Percentiles rank a stretch among this genome's conserved stretches.
Evolutionary conservation across 2,113 vertebrate species (phyloP).

Genomic region (Pseudorectes ferrugineus): DNA sequence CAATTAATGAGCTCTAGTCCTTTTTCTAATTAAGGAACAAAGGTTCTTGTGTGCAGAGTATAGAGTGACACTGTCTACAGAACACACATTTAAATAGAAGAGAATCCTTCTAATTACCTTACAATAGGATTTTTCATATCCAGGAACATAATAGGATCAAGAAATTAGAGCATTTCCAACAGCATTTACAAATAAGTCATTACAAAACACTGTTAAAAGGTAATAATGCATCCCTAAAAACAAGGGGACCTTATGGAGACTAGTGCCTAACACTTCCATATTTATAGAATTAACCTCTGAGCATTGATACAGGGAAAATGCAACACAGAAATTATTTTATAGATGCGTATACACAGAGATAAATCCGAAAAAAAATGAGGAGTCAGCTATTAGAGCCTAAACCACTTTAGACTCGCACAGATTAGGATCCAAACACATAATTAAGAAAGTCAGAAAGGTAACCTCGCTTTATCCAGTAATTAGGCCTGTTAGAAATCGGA

Average conservation of each 20-base stretch:
- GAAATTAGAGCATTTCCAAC: constrained; percentile 56
- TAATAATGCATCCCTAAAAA: constrained; percentile 45
- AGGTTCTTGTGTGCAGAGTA: constrained; percentile 60
- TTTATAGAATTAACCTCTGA: constrained; percentile 56
- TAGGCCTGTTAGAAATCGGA: constrained; percentile 72
- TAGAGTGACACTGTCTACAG: constrained; percentile 63
- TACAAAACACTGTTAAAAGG: constrained; percentile 58
- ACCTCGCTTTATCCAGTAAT: constrained; percentile 70
- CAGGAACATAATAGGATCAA: constrained; percentile 62
- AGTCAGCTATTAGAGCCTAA: constrained; percentile 16
- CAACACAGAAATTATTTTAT: constrained; percentile 53
- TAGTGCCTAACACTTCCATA: neutral
- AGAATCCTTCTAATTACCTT: constrained; percentile 70
- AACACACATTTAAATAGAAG: constrained; percentile 54
- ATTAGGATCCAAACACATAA: constrained; percentile 72
- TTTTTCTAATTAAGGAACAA: constrained; percentile 75
- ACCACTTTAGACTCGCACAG: constrained; percentile 46
- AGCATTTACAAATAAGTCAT: constrained; percentile 69
- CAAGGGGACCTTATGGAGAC: constrained; percentile 3
- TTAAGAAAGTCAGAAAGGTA: constrained; percentile 73
- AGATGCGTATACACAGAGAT: neutral
- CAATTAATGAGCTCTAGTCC: constrained; percentile 71
- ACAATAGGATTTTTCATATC: constrained; percentile 72
- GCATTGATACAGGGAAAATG: neutral
- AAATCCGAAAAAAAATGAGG: neutral